Evolutionary conservation across 2,888 invertebrate species (phyloP), one percentile per base, ranked within the genome.

Genomic region (Eristalinus aeneus): DNA sequence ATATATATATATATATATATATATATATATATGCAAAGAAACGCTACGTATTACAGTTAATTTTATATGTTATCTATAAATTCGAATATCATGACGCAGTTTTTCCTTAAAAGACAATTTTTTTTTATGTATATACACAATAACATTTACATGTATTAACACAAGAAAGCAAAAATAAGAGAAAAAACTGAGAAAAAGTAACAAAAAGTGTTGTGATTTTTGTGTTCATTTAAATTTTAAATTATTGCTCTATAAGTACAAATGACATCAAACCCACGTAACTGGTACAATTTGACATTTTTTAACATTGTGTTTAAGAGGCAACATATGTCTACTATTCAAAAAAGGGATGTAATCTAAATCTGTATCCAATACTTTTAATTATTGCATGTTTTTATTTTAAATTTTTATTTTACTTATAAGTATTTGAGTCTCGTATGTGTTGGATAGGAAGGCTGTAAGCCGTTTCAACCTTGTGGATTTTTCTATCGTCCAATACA

Each of bases 71-170:
- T 67, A 39, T 58, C 22, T 54, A 71, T 79, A 84, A 80, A 80
- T 80, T 84, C 75, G 80, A 84, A 84, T 80, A 80, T 80, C 80
- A 75, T 61, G 58, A 60, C 63, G 22, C 61, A 53, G 65, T 67
- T 71, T n/a, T 54, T 54, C 16, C 46, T 36, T 27, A 32, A 34
- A 46, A 8, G 27, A 54, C n/a, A 72, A n/a, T 46, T 46, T 46
- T 27, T 27, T 27, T 27, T 27, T 27, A 39, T 39, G 8, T 46
- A 16, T 46, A 46, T 46, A 46, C 16, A 46, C 46, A 61, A 63
- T 58, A 12, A 61, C 11, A 31, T 71, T 39, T 22, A 39, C 71
- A 61, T 71, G 16, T 36, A 27, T 56, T 23, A 8, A 56, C 23
- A 27, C 2, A 56, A 23, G 20, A 23, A 23, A 23, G 23, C 23